A percentile compares a stretch with the other conserved stretches of the same genome.
phyloP scores from a whole-genome alignment of 2,888 invertebrate genomes.

The Dicycla oo region DNA sequence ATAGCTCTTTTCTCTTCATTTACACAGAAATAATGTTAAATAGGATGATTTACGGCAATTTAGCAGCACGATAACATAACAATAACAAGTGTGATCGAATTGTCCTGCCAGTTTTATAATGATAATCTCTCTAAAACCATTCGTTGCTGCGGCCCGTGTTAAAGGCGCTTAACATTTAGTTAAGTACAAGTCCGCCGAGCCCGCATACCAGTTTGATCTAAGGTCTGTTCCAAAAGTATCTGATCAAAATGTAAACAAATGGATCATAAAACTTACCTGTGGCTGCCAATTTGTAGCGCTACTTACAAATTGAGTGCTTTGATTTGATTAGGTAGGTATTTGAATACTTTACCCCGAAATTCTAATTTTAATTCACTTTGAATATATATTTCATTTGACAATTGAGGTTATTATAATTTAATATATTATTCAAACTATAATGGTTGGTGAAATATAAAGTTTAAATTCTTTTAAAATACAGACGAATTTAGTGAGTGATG shows the following conservation, averaged over 20 bases:
- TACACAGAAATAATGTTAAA: neutral
- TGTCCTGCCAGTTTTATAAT: neutral
- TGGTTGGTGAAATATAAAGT: neutral
- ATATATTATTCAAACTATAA: neutral
- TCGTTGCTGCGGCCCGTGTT: neutral
- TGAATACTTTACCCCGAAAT: neutral
- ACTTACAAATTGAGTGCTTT: neutral
- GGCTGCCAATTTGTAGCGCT: neutral
- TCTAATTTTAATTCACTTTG: neutral
- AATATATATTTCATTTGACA: neutral
- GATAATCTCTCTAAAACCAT: neutral
- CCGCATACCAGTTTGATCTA: too few relatives aligned
- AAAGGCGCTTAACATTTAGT: neutral
- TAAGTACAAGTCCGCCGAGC: neutral
- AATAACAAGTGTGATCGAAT: neutral
- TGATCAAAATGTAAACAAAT: neutral
- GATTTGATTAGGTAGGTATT: neutral
- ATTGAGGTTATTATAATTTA: neutral
- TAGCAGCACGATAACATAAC: neutral
- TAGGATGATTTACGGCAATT: neutral
- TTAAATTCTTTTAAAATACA: too few relatives aligned
- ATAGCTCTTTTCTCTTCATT: neutral
- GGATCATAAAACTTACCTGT: neutral
- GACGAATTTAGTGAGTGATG: neutral
- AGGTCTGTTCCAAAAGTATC: neutral